Conservation (phyloP, 2,797 vertebrate genomes). For the Echeneis naucrates region DNA sequence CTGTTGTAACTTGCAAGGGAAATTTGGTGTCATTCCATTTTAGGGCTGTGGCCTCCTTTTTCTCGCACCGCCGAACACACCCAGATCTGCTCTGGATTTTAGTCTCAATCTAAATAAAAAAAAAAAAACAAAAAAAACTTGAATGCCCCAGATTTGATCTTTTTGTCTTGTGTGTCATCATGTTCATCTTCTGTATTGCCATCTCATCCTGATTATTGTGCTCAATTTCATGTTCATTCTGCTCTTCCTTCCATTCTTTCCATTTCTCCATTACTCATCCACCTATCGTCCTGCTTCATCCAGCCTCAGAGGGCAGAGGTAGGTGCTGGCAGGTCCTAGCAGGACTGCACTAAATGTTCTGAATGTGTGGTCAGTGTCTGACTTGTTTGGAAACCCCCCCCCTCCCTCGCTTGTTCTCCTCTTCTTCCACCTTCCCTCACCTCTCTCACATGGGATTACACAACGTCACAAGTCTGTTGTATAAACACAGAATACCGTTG, state of each 20-base stretch:
- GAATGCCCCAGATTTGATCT: no score
- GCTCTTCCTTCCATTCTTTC: slow-evolving; percentile 14
- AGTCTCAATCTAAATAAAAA: not conserved
- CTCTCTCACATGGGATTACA: slow-evolving; percentile 13
- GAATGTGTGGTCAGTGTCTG: slow-evolving; percentile 5
- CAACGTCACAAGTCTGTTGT: not conserved
- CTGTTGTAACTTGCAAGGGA: slow-evolving; percentile 72
- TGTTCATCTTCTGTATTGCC: not conserved
- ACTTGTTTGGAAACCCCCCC: slow-evolving; percentile 31
- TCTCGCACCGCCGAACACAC: slow-evolving; percentile 27
- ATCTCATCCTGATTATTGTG: not conserved
- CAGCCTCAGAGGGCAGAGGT: slow-evolving; percentile 81
- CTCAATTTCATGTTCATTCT: slow-evolving; percentile 9
- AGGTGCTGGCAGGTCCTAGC: slow-evolving; percentile 65
- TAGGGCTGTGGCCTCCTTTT: slow-evolving; percentile 22
- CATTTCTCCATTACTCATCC: slow-evolving; percentile 36
- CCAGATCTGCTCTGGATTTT: not conserved
- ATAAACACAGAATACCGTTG: not conserved
- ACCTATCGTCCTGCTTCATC: slow-evolving; percentile 31
- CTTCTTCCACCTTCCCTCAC: not conserved
- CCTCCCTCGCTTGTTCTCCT: not conserved
- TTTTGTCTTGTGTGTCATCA: not conserved
- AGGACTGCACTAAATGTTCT: slow-evolving; percentile 8
- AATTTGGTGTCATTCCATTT: slow-evolving; percentile 61
- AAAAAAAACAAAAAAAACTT: no score